Evolutionary conservation across 2,113 vertebrate species (phyloP).

Genomic region (Bagarius yarrelli): DNA sequence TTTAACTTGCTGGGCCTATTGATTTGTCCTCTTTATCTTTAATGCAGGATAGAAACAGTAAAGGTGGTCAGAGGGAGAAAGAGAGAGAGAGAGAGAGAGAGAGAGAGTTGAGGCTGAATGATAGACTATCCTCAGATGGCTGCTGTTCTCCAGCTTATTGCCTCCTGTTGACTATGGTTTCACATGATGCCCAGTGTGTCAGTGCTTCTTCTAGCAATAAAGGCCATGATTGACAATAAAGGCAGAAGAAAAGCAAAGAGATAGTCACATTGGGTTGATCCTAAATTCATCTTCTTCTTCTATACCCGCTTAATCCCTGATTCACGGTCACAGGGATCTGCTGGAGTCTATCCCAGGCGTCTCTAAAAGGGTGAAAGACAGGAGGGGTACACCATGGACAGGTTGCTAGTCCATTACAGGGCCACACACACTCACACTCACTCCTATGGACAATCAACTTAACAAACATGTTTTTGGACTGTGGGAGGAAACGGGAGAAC

Average conservation of each 20-base stretch:
- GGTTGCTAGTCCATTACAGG: too few relatives aligned
- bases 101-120: constrained; percentile 81
- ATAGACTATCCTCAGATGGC: constrained; percentile 91
- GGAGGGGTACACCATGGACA: too few relatives aligned
- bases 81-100: background rate
- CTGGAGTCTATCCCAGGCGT: too few relatives aligned
- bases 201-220: constrained; percentile 81
- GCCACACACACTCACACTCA: too few relatives aligned
- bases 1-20: constrained; percentile 94
- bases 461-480: too few relatives aligned
- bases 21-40: constrained; percentile 98
- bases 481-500: too few relatives aligned
- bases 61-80: constrained; percentile 66
- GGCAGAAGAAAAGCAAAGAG: constrained; percentile 53
- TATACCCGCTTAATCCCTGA: too few relatives aligned
- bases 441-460: too few relatives aligned
- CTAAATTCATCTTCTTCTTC: too few relatives aligned
- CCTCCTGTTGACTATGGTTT: constrained; percentile 90
- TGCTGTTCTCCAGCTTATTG: constrained; percentile 89
- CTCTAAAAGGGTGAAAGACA: too few relatives aligned
- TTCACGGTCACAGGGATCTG: too few relatives aligned
- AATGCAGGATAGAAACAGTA: constrained; percentile 93
- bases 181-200: constrained; percentile 86
- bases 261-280: constrained; percentile 43
- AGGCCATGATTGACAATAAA: constrained; percentile 78